Evolutionary conservation across 2,797 vertebrate species (phyloP), one percentile per base, ranked within the genome.

Genomic region (Simalia tracyae): DNA sequence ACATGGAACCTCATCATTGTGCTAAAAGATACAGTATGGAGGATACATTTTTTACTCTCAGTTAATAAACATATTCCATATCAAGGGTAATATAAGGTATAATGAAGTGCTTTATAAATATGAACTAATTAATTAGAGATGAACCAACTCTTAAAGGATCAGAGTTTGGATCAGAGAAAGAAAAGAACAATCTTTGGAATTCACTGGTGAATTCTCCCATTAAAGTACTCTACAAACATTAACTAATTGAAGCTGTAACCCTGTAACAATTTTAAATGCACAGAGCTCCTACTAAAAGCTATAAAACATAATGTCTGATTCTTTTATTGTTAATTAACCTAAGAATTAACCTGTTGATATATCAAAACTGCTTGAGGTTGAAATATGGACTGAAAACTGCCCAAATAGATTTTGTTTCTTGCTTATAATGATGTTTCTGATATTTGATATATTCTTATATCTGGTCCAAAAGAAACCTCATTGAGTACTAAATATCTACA

Each of bases 51-150:
- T 81, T 89, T 68, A 14, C 64, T 24, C 4, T 61, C 31, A 63
- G 36, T 56, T 84, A 84, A 89, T 85, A 64, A 90, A 89, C 10
- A 54, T 42, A 36, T 86, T 85, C 72, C 56, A 76, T 54, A 86
- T 64, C 59, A 46, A n/a, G 14, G 28, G 22, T 81, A 56, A 76
- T 2, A 7, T 86, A 19, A 61, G 31, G 22, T 54, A 87, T 12
- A 87, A 50, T 89, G 64, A 93, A 93, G 59, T 89, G 50, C 88
- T 87, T 93, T 86, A 64, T 22, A 89, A 89, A 93, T 50, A 87
- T 12, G 6, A 68, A 85, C 61, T 66, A 89, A 89, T 91, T 91
- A 63, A 89, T 91, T 63, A 64, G 31, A 93, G 36, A 56, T 92
- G 90, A 81, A 66, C 50, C 54, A 46, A 50, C 46, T 11, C 91